Conservation (phyloP, 1,140 invertebrate species). For the Ceratina japonica region DNA sequence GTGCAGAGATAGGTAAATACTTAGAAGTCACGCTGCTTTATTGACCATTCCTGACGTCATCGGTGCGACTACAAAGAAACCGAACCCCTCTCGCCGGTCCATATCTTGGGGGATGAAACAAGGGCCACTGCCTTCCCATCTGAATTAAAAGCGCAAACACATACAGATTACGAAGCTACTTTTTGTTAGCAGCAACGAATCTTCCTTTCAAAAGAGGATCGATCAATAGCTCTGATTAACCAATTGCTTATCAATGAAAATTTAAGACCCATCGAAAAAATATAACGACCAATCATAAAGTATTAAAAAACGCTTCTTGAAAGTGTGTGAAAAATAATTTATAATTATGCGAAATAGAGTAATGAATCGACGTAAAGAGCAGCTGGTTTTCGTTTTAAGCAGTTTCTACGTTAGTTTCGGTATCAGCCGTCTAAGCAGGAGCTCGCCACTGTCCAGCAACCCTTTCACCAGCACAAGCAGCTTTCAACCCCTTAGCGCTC, state of each 20-base stretch:
- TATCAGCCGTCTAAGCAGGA: slow-evolving; percentile 75
- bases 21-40: slow-evolving; percentile 44
- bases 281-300: neutral
- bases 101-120: slow-evolving; percentile 12
- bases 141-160: slow-evolving; percentile 17
- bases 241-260: neutral
- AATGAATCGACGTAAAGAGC: neutral
- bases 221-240: neutral
- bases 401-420: slow-evolving; percentile 70
- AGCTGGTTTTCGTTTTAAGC: slow-evolving; percentile 52
- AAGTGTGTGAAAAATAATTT: neutral
- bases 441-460: slow-evolving; percentile 79
- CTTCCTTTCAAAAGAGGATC: no score
- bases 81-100: neutral
- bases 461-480: slow-evolving; percentile 70
- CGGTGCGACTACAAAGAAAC: slow-evolving; percentile 27
- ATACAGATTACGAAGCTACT: neutral
- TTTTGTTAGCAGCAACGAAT: neutral
- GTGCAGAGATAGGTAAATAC: slow-evolving; percentile 34
- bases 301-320: neutral
- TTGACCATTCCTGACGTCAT: slow-evolving; percentile 58
- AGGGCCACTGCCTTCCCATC: slow-evolving; percentile 17
- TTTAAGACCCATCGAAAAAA: neutral
- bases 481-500: slow-evolving; percentile 68
- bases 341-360: neutral